A percentile compares a stretch with the other conserved stretches of the same genome.
Evolutionary conservation across 2,888 invertebrate genomes (phyloP).

Genomic region (Halictus quadricinctus): DNA sequence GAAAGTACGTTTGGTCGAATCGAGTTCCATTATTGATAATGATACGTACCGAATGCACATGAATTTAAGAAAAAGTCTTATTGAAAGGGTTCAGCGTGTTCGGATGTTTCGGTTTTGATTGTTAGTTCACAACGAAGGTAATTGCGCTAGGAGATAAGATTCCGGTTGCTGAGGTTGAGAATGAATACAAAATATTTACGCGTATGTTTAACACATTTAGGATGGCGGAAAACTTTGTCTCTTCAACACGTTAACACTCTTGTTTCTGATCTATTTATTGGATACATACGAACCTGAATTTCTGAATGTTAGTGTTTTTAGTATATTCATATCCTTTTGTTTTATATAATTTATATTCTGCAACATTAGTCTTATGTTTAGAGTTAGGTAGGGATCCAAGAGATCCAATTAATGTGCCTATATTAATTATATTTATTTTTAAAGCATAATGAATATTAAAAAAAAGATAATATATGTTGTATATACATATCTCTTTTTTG

Average conservation of each 20-base stretch:
- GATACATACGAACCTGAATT: background rate
- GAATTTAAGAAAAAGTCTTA: slow-evolving; percentile 17
- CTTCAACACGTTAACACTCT: background rate
- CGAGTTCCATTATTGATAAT: slow-evolving; percentile 20
- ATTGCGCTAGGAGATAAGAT: slow-evolving; percentile 29
- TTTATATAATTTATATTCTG: background rate
- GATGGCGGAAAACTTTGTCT: background rate
- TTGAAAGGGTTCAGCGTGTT: slow-evolving; percentile 29
- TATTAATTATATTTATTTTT: too few species aligned
- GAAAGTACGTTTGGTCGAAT: slow-evolving; percentile 22
- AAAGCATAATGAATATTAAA: too few species aligned
- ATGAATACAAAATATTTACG: slow-evolving; percentile 59
- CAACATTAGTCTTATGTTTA: background rate
- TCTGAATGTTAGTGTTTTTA: background rate
- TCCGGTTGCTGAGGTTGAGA: slow-evolving; percentile 62
- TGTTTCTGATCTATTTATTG: background rate
- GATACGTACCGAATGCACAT: slow-evolving; percentile 1
- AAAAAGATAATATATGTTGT: too few species aligned
- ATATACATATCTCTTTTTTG: too few species aligned
- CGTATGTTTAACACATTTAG: slow-evolving; percentile 32
- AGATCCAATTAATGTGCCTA: too few species aligned
- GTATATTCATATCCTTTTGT: background rate
- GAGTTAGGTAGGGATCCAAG: background rate
- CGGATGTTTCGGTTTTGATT: slow-evolving; percentile 39
- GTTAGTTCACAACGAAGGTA: slow-evolving; percentile 53